Evolutionary conservation across 1,140 invertebrate species (phyloP), one percentile per base, ranked within the genome.

Genomic region (Tetramorium parvispinum): DNA sequence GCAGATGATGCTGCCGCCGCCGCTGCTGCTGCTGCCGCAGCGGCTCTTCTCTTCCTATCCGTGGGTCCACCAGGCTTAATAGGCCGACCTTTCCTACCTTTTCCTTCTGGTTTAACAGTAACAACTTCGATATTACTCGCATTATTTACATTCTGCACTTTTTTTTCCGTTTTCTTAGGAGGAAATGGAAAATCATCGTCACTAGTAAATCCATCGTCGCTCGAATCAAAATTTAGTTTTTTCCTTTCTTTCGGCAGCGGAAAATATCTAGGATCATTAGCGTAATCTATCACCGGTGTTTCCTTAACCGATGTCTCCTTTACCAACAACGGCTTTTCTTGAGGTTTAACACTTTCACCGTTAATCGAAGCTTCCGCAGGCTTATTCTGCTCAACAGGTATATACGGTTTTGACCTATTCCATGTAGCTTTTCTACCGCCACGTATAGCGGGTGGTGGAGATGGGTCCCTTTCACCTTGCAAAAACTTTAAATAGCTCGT

Each of bases 401-500:
- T 92, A 71, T 95, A 95, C 2, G 93, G 90, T 49, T 93, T 94
- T 24, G 96, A 96, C 91, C 96, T 95, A 43, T 95, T 96, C 97
- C 97, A 97, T 0, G 96, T 96, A 24, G 96, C 96, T 92, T 97
- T 97, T 81, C 96, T 96, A 87, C 96, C 96, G 85, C 96, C 96
- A 91, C 97, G 95, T 87, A 96, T 95, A 65, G 96, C 95, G 16
- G 97, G 97, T 49, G 97, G 97, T n/a, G 97, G 97, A 89, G 97
- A 97, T 51, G 97, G 96, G 77, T 98, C 97, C 43, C 97, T 96
- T 91, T 98, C 97, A 68, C 97, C 97, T 95, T 98, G 97, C 89
- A 98, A 95, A 94, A 98, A 98, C 93, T 98, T 98, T 57, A 98
- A 95, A 95, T 98, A 98, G 94, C 97, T 98, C 89, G 97, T 97